A percentile compares a stretch with the other conserved stretches of the same genome.
Conservation (phyloP, 2,113 vertebrate species). For the Spermophilus dauricus region DNA sequence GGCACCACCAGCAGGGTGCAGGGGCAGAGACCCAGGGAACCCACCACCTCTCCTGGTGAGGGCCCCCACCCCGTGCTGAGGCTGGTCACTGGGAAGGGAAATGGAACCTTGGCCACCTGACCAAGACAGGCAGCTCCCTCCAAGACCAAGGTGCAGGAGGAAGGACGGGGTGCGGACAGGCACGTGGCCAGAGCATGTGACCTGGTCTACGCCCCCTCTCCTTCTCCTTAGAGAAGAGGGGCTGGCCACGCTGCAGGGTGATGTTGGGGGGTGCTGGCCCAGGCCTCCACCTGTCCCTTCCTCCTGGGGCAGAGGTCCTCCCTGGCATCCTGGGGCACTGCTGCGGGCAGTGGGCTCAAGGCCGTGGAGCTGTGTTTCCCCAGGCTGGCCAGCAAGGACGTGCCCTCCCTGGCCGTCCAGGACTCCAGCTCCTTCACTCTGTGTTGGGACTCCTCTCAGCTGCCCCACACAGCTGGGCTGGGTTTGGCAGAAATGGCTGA, state of each 20-base stretch:
- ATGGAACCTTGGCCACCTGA: too few relatives aligned
- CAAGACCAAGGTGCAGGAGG: background rate
- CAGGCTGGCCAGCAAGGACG: background rate
- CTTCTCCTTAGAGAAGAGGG: too few relatives aligned
- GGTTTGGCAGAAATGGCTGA: too few relatives aligned
- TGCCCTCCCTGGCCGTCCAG: background rate
- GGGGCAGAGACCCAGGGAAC: too few relatives aligned
- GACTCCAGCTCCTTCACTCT: background rate
- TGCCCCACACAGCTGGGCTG: too few relatives aligned
- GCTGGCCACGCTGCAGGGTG: too few relatives aligned
- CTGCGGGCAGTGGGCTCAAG: background rate
- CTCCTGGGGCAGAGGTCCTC: background rate
- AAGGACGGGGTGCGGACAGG: background rate
- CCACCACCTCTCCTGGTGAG: too few relatives aligned
- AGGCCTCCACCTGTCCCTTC: background rate
- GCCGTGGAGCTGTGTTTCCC: background rate
- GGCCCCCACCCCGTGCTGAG: too few relatives aligned
- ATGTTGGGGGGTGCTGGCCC: too few relatives aligned
- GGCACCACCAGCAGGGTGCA: too few relatives aligned
- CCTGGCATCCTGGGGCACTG: background rate
- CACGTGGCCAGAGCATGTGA: too few relatives aligned
- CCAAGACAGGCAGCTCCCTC: fast-evolving
- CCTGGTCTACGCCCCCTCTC: background rate
- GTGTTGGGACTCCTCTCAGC: too few relatives aligned
- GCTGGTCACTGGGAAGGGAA: background rate